A percentile compares a stretch with the other conserved stretches of the same genome.
Conservation (phyloP, 2,797 vertebrate genomes). For the Momotus momota region DNA sequence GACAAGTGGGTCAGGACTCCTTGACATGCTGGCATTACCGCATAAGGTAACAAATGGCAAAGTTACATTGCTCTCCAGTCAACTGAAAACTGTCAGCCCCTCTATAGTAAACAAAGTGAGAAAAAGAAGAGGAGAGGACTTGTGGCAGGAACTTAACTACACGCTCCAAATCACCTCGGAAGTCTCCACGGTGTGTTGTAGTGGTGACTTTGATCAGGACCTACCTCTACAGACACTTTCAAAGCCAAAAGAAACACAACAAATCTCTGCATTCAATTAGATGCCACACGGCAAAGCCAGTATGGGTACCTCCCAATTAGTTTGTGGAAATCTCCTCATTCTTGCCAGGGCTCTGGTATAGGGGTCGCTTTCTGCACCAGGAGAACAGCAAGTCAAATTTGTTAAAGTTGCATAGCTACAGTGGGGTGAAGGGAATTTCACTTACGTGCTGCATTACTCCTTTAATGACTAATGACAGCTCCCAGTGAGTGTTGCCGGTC, state of each 20-base stretch:
- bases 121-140: neutral
- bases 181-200: too few species aligned
- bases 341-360: neutral
- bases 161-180: neutral
- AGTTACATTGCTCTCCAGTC: neutral
- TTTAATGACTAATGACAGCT: neutral
- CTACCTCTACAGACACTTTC: neutral
- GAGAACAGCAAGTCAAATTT: neutral
- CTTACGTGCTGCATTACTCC: neutral
- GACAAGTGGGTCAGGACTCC: neutral
- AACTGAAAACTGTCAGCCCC: neutral
- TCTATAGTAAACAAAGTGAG: fast-evolving
- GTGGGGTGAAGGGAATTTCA: neutral
- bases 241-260: neutral
- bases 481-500: neutral
- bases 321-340: neutral
- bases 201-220: too few species aligned
- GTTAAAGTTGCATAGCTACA: neutral
- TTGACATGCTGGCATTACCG: neutral
- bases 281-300: fast-evolving
- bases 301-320: neutral
- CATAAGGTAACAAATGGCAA: neutral
- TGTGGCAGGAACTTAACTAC: neutral
- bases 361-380: neutral
- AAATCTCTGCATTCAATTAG: too few species aligned